Conservation (phyloP, 2,113 vertebrate genomes). For the Sylvilagus bachmani region DNA sequence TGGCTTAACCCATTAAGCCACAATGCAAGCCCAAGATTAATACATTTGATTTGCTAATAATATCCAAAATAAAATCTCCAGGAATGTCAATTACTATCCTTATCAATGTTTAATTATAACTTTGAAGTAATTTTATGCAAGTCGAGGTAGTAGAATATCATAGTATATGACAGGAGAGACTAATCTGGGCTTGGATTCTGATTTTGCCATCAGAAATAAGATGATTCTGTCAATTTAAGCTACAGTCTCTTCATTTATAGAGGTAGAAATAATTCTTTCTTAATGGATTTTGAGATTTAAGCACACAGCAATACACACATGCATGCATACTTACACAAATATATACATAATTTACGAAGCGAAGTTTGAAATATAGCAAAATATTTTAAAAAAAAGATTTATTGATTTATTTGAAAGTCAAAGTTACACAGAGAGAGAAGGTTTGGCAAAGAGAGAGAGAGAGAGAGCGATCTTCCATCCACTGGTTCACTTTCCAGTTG, state of each 20-base stretch:
- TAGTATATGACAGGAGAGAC: background rate
- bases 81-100: background rate
- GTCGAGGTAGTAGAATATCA: background rate
- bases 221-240: background rate
- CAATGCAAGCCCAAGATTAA: background rate
- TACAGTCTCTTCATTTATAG: background rate
- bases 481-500: too few species aligned
- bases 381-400: too few species aligned
- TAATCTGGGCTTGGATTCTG: slow-evolving; percentile 12
- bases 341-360: background rate
- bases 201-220: background rate
- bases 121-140: background rate
- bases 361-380: background rate
- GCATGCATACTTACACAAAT: background rate
- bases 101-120: background rate
- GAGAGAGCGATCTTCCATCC: too few species aligned
- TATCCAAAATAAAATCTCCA: background rate
- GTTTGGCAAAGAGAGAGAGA: too few species aligned
- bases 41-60: background rate
- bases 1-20: too few species aligned
- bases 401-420: too few species aligned
- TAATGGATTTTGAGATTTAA: background rate
- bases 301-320: background rate
- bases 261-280: background rate
- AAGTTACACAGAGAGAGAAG: too few species aligned